These are phyloP conservation scores for Bradypodion pumilum DNA, from an alignment of 2,797 vertebrate species.

Conservation along the genomic window DNA sequence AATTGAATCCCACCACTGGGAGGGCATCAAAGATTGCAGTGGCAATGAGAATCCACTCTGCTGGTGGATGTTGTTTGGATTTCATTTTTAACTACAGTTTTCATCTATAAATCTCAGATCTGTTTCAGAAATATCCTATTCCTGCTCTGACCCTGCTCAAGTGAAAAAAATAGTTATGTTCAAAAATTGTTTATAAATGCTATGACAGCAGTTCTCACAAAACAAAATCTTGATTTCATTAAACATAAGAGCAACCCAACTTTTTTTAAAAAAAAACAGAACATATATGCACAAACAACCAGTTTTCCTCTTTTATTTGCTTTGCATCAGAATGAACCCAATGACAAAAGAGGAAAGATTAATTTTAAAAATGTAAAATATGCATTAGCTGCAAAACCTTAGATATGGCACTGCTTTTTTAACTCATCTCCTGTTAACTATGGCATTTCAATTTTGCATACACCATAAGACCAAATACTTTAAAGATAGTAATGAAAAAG, in stretches of 20 bases:
- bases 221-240: background rate
- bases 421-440: background rate
- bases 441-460: background rate
- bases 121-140: too few relatives aligned
- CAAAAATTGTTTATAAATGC: too few relatives aligned
- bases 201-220: background rate
- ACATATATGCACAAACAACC: constrained; percentile 2
- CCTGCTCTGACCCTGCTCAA: too few relatives aligned
- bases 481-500: constrained; percentile 30
- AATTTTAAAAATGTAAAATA: constrained; percentile 33
- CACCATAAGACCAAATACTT: constrained; percentile 27
- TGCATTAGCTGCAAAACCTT: background rate
- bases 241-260: background rate
- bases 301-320: constrained; percentile 11
- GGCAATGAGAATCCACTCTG: too few relatives aligned
- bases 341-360: constrained; percentile 18
- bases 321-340: constrained; percentile 38
- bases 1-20: too few relatives aligned
- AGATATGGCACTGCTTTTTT: constrained; percentile 20
- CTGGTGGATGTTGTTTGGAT: too few relatives aligned
- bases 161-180: too few relatives aligned
- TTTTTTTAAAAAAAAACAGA: background rate
- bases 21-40: too few relatives aligned
- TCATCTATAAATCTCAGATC: too few relatives aligned
- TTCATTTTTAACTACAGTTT: too few relatives aligned